Evolutionary conservation across 1,140 invertebrate genomes (phyloP), one percentile per base, ranked within the genome.

Genomic region (Drosophila oshimai): DNA sequence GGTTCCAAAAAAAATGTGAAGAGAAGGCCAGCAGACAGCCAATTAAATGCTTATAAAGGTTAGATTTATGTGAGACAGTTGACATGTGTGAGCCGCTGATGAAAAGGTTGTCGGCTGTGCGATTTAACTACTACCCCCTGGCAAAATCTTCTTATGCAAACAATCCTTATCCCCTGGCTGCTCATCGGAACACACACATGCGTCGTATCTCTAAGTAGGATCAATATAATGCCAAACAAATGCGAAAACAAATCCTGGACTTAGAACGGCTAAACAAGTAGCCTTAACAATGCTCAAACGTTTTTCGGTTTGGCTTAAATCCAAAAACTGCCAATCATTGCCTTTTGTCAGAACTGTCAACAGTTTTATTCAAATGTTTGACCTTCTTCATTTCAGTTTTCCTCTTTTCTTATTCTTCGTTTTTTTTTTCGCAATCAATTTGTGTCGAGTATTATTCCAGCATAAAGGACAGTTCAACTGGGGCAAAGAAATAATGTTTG

Each of bases 41-140:
- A 83, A 83, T 83, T 83, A 83, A 84, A 67, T 62, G 70, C 79
- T 84, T 76, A 74, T 67, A 61, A 28, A 65, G 79, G 57, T 61
- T 78, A 44, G 54, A 71, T 75, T 80, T 81, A 81, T 81, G 76
- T 65, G 77, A 64, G 77, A 71, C 24, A 42, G 65, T 50, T 61
- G 71, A 55, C 71, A 80, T 80, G 57, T 65, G 75, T 31, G 47
- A 65, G 74, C 60, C 44, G 46, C 62, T 58, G 62, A 24, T 65
- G 62, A 67, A 65, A 67, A 67, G 60, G 60, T 26, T 49, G 31
- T 49, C 31, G 28, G 50, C 22, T 51, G 36, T 28, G 61, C 60
- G 13, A 49, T 42, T 37, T 20, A 54, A 26, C 17, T 34, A 26
- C 17, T 34, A 65, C 47, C 61, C 61, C 33, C 33, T 54, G 31